Base-by-base conservation (phyloP, 2,888 invertebrate species). In the Coelinius sp. region DNA sequence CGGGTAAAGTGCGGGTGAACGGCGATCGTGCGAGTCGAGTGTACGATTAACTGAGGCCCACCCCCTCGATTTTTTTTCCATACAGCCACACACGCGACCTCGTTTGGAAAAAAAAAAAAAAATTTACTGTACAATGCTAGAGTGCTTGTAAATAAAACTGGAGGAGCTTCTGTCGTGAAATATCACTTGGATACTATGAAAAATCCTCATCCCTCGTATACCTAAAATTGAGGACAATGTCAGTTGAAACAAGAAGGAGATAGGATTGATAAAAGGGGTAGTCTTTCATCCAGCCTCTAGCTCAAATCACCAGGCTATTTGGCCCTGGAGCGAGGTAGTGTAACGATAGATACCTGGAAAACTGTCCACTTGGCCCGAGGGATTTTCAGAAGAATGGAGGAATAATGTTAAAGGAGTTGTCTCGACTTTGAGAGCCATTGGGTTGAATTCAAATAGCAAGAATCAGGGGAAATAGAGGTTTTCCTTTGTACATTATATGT, bases 11-110 rank as follows among this genome's bases (percentile, higher is more conserved):
- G 68, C 65, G 67, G 63, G 68, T 70, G 68, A 65, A 68, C 71
- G 41, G 52, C 46, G 70, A 70, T 75, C 74, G 71, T 73, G 62
- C 69, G 73, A 68, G 65, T 53, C 62, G 56, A 71, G 68, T 66
- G 71, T 49, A 25, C 77, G 75, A 77, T 77, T 75, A 75, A 77
- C 74, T 71, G 66, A 62, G 49, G 56, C 25, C 35, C 70, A 27
- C 69, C 65, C 52, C 69, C 52, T 65, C 27, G 41, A 25, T 20
- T n/a, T 20, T 31, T 49, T 67, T 52, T 12, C 20, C 64, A 49
- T 14, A 0, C 64, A 53, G 52, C 67, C 49, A 35, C 68, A 69
- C 62, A 68, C 68, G 38, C 41, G 52, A 22, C 66, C 41, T 65
- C 38, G 12, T 12, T 22, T 24, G 38, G 25, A 49, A 41, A 41